A percentile compares a stretch with the other conserved stretches of the same genome.
These are phyloP conservation scores for Cetonia aurata DNA, from an alignment of 2,888 invertebrate species.

Conservation along the genomic window DNA sequence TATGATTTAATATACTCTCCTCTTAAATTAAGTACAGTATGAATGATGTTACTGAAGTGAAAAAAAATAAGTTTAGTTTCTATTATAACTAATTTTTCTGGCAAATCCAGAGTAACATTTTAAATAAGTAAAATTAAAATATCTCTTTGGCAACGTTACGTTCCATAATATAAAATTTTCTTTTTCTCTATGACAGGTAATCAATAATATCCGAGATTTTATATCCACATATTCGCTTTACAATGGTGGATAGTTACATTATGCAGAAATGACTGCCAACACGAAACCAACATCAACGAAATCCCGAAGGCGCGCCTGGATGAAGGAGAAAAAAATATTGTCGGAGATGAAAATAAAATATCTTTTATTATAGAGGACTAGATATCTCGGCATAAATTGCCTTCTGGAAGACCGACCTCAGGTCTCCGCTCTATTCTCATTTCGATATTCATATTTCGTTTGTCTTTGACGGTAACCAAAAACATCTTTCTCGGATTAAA, in stretches of 20 bases:
- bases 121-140: no score
- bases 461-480: conserved; percentile 12
- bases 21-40: no score
- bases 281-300: conserved; percentile 10
- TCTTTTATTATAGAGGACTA: conserved; percentile 8
- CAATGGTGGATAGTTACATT: neutral
- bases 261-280: conserved; percentile 18
- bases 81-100: no score
- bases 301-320: neutral
- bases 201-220: neutral
- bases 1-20: no score
- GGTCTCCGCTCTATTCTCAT: conserved; percentile 8
- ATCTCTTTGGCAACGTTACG: no score
- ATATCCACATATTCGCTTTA: neutral
- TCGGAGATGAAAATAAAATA: conserved; percentile 31
- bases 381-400: conserved; percentile 14
- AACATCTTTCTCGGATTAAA: conserved; percentile 3
- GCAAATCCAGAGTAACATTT: no score
- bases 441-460: conserved; percentile 32
- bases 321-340: conserved; percentile 21
- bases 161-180: no score
- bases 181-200: neutral
- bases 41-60: no score
- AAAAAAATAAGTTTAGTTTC: no score
- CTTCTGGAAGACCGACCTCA: conserved; percentile 6